These are phyloP conservation scores for Idaea straminata DNA, from an alignment of 2,888 invertebrate genomes.

Conservation along the genomic window DNA sequence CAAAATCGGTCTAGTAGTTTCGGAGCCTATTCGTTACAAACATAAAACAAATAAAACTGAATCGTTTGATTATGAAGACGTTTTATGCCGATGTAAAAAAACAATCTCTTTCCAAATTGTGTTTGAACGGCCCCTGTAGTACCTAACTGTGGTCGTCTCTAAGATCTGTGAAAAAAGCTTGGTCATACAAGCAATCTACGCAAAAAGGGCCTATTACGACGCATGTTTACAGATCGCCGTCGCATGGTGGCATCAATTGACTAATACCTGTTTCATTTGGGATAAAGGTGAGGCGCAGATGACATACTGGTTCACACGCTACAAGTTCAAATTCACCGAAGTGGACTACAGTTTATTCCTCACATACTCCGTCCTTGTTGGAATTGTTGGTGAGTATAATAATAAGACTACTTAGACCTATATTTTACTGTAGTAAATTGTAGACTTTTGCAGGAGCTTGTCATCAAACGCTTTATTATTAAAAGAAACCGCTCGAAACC, in stretches of 20 bases:
- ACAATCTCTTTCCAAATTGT: too few relatives aligned
- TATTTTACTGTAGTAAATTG: too few relatives aligned
- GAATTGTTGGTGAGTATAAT: slow-evolving; percentile 74
- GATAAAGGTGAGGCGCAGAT: slow-evolving; percentile 80
- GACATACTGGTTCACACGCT: slow-evolving; percentile 79
- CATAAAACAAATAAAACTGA: too few relatives aligned
- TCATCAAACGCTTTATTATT: too few relatives aligned
- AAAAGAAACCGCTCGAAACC: too few relatives aligned
- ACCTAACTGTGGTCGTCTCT: not conserved
- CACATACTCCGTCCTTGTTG: slow-evolving; percentile 78
- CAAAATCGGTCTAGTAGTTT: too few relatives aligned
- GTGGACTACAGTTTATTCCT: slow-evolving; percentile 80
- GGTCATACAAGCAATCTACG: not conserved
- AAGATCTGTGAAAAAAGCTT: not conserved
- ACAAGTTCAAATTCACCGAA: slow-evolving; percentile 80
- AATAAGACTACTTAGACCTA: not conserved
- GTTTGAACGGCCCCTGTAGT: too few relatives aligned
- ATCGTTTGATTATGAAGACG: too few relatives aligned
- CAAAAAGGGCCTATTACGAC: slow-evolving; percentile 42
- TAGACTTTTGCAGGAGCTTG: too few relatives aligned
- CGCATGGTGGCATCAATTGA: slow-evolving; percentile 40
- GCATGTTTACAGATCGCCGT: slow-evolving; percentile 60
- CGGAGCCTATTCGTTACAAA: too few relatives aligned
- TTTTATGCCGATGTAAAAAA: too few relatives aligned
- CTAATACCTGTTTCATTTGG: slow-evolving; percentile 70